These are phyloP conservation scores for Acleris holmiana DNA, from an alignment of 2,888 invertebrate genomes.

Conservation along the genomic window DNA sequence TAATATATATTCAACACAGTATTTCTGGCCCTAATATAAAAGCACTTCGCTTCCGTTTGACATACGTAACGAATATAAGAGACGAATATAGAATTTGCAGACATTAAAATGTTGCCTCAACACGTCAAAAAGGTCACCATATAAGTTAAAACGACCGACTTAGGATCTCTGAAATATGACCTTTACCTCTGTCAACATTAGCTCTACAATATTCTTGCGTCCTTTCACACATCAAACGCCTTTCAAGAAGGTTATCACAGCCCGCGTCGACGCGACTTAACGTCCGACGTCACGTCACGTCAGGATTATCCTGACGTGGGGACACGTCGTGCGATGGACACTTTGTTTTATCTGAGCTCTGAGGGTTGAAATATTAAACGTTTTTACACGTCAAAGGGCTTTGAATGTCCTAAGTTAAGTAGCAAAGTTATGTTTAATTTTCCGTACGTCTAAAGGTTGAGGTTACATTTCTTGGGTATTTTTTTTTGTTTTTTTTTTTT, in stretches of 20 bases:
- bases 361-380: background rate
- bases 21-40: no score
- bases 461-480: no score
- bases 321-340: conserved; percentile 52
- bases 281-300: conserved; percentile 51
- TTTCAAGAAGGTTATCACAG: conserved; percentile 9
- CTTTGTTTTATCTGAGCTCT: conserved; percentile 45
- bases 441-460: no score
- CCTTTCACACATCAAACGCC: conserved; percentile 10
- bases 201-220: background rate
- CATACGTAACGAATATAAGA: no score
- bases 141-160: background rate
- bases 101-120: no score
- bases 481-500: no score
- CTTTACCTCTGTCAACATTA: background rate
- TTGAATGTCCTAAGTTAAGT: no score
- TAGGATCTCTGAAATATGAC: background rate
- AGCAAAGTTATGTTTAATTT: no score
- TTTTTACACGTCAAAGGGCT: background rate
- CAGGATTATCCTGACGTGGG: conserved; percentile 51
- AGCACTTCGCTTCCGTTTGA: no score
- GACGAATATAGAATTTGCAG: no score
- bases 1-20: no score
- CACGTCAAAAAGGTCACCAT: no score
- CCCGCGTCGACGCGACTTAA: conserved; percentile 42